Conservation (phyloP, 2,113 vertebrate genomes). For the Boleophthalmus pectinirostris region DNA sequence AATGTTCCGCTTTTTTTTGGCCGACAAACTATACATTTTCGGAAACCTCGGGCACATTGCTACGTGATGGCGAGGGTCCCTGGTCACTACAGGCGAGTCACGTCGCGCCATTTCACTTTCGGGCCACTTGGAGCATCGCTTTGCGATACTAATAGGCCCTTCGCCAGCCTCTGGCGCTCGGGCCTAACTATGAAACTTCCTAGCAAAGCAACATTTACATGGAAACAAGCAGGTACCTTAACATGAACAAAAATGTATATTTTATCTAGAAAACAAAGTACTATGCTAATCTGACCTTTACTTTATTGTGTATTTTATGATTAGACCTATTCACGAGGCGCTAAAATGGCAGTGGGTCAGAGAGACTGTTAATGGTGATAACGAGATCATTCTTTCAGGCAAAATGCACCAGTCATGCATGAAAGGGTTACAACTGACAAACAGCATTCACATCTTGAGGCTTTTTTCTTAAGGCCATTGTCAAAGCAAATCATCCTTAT, state of each 20-base stretch:
- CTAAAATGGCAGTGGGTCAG: constrained; percentile 5
- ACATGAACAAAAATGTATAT: neutral
- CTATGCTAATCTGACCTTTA: neutral
- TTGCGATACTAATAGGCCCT: too few species aligned
- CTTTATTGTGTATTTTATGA: neutral
- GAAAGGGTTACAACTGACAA: neutral
- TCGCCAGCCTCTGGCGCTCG: too few species aligned
- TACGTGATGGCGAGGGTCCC: too few species aligned
- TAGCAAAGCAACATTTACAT: neutral
- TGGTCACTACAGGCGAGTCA: too few species aligned
- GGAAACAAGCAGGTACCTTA: neutral
- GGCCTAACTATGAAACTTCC: too few species aligned
- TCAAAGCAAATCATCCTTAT: neutral
- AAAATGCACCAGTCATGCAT: neutral
- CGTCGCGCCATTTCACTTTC: too few species aligned
- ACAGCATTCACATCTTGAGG: neutral
- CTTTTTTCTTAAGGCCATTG: neutral
- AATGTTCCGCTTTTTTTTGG: too few species aligned
- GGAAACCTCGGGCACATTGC: too few species aligned
- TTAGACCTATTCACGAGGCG: neutral
- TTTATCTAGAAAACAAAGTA: neutral
- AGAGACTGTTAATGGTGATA: neutral
- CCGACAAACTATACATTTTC: too few species aligned
- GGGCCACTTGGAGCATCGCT: too few species aligned
- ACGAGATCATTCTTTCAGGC: neutral